These are phyloP conservation scores for Oxyruncus cristatus DNA, from an alignment of 2,113 vertebrate genomes.

Conservation along the genomic window DNA sequence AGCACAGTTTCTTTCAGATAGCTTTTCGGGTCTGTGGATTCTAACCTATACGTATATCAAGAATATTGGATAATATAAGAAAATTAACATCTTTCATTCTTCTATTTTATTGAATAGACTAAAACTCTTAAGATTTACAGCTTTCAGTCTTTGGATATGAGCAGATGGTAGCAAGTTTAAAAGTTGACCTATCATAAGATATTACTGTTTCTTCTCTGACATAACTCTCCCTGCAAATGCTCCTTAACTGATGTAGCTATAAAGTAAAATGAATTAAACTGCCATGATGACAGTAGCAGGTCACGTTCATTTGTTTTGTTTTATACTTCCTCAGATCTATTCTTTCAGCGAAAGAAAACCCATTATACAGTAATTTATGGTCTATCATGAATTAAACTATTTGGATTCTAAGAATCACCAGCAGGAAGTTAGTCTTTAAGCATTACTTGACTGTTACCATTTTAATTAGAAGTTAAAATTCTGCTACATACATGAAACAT, in stretches of 20 bases:
- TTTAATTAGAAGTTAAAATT: neutral
- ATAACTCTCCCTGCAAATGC: neutral
- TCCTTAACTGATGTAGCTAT: neutral
- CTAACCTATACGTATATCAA: neutral
- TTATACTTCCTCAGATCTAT: neutral
- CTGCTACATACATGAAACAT: neutral
- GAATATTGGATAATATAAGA: neutral
- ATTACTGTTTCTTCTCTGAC: neutral
- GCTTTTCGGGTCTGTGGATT: neutral
- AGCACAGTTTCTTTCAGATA: neutral
- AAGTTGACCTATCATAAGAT: neutral
- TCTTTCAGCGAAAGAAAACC: neutral
- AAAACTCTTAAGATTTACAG: neutral
- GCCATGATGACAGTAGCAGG: neutral
- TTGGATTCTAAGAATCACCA: neutral
- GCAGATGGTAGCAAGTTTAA: neutral
- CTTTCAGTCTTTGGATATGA: neutral
- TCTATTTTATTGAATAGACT: neutral
- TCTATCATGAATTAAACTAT: neutral
- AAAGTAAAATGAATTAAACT: neutral
- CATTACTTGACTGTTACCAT: neutral
- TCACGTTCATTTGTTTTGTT: neutral
- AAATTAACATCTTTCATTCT: neutral
- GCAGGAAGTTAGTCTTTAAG: neutral
- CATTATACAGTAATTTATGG: neutral